Conservation (phyloP, 1,140 invertebrate genomes). For the Listronotus oregonensis region DNA sequence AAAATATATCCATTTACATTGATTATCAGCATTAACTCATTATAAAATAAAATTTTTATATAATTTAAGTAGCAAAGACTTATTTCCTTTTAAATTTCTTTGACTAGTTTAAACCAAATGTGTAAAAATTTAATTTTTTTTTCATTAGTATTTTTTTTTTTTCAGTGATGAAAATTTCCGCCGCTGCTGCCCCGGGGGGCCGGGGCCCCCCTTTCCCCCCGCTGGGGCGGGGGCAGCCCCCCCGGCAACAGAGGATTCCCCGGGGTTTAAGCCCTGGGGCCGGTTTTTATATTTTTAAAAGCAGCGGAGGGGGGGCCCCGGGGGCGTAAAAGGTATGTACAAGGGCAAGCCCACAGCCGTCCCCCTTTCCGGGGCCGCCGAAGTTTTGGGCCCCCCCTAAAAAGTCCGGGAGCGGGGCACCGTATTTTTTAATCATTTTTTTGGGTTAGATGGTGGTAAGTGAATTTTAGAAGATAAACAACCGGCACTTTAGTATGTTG, state of each 20-base stretch:
- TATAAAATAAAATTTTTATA: too few species aligned
- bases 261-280: slow-evolving; percentile 83
- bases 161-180: slow-evolving; percentile 93
- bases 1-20: too few species aligned
- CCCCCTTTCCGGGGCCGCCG: slow-evolving; percentile 85
- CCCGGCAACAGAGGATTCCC: slow-evolving; percentile 74
- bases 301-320: slow-evolving; percentile 71
- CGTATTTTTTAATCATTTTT: slow-evolving; percentile 6
- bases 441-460: slow-evolving; percentile 6
- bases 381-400: slow-evolving; percentile 85
- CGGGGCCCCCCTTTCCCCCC: slow-evolving; percentile 75
- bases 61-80: too few species aligned
- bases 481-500: too few species aligned
- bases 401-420: slow-evolving; percentile 75
- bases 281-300: slow-evolving; percentile 87
- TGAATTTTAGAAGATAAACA: background rate
- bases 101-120: too few species aligned
- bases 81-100: too few species aligned
- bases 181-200: slow-evolving; percentile 68
- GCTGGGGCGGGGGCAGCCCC: slow-evolving; percentile 61
- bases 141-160: slow-evolving; percentile 40
- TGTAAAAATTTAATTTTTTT: too few species aligned
- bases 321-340: slow-evolving; percentile 88
- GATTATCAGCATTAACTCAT: too few species aligned
- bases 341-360: slow-evolving; percentile 89